Conservation (phyloP, 2,113 vertebrate genomes). For the Apus apus region DNA sequence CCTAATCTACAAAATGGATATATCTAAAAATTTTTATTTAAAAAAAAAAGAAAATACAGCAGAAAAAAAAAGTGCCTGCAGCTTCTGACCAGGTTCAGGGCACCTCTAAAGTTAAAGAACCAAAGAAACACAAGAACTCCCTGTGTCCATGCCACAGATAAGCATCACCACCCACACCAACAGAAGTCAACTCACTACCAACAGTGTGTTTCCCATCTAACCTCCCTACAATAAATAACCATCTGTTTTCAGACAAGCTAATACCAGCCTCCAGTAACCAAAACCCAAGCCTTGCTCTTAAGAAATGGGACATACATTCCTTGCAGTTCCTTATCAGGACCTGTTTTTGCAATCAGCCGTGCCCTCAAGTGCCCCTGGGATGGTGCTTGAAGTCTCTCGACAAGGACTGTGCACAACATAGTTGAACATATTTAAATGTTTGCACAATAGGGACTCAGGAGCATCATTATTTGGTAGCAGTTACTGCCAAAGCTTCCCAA, state of each 20-base stretch:
- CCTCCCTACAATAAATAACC: background rate
- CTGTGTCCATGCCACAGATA: background rate
- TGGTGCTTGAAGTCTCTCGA: background rate
- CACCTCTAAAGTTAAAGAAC: background rate
- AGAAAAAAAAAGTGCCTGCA: background rate
- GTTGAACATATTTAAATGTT: constrained; percentile 38
- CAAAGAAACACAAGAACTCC: background rate
- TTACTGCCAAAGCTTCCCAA: constrained; percentile 57
- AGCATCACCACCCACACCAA: background rate
- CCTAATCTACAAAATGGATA: background rate
- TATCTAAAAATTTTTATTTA: accelerated
- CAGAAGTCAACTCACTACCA: background rate
- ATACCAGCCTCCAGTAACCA: background rate
- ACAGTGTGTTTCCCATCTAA: background rate
- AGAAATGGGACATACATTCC: background rate
- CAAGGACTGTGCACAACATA: background rate
- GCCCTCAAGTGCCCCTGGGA: background rate
- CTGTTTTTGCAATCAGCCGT: background rate
- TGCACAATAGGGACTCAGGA: constrained; percentile 40
- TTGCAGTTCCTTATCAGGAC: background rate
- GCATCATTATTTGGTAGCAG: constrained; percentile 34
- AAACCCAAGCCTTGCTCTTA: background rate
- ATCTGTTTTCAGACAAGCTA: background rate
- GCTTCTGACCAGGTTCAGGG: background rate
- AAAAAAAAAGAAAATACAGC: background rate